Evolutionary conservation across 2,888 invertebrate species (phyloP).

Genomic region (Amphipyra tragopoginis): DNA sequence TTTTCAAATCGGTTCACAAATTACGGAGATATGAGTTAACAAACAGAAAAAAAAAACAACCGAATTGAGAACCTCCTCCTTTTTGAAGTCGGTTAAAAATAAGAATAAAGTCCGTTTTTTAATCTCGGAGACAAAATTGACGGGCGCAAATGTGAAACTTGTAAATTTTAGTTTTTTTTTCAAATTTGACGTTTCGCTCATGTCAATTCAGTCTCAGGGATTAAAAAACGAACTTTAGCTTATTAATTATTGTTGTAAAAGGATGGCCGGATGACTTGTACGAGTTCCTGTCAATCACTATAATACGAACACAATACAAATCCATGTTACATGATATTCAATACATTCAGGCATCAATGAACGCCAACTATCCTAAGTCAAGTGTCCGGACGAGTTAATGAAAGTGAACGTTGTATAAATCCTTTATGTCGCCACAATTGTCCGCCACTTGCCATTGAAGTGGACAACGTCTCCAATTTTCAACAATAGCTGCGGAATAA

Average conservation of each 20-base stretch:
- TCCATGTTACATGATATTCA: background rate
- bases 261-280: background rate
- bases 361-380: slow-evolving; percentile 1
- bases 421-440: slow-evolving; percentile 48
- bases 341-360: slow-evolving; percentile 4
- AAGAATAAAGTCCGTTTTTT: too few species aligned
- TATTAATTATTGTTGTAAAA: background rate
- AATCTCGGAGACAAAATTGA: too few species aligned
- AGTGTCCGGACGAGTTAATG: slow-evolving; percentile 17
- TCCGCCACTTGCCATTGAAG: slow-evolving; percentile 41
- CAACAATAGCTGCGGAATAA: slow-evolving; percentile 55
- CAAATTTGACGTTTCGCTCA: too few species aligned
- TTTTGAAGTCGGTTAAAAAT: too few species aligned
- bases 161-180: too few species aligned
- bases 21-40: too few species aligned
- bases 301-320: background rate
- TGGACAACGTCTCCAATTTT: slow-evolving; percentile 46
- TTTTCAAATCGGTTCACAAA: too few species aligned
- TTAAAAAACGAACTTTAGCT: too few species aligned
- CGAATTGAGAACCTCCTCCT: too few species aligned
- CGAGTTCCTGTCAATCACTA: background rate
- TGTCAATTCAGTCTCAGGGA: too few species aligned
- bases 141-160: too few species aligned
- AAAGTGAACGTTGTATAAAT: slow-evolving; percentile 40
- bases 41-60: too few species aligned